phyloP scores from a whole-genome alignment of 2,888 invertebrate genomes.

The Amiota minor region DNA sequence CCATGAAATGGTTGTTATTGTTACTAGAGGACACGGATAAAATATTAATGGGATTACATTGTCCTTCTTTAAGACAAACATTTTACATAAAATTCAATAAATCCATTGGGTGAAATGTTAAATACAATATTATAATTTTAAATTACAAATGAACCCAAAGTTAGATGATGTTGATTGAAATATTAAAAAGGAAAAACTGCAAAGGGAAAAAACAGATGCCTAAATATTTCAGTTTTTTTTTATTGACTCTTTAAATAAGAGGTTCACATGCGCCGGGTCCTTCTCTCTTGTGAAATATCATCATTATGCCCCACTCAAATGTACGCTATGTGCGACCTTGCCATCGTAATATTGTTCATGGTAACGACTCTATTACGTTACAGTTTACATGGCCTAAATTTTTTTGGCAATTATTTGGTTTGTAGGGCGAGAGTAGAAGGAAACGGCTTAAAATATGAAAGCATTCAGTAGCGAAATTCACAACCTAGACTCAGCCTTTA shows the following conservation, averaged over 20 bases:
- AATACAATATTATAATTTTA: too few species aligned
- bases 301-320: slow-evolving; percentile 22
- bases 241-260: slow-evolving; percentile 26
- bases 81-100: too few species aligned
- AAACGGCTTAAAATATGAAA: slow-evolving; percentile 36
- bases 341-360: neutral
- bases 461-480: slow-evolving; percentile 35
- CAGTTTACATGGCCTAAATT: slow-evolving; percentile 66
- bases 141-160: neutral
- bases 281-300: slow-evolving; percentile 15
- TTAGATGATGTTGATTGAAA: neutral
- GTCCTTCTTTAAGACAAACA: too few species aligned
- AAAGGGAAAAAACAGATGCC: too few species aligned
- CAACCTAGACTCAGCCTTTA: slow-evolving; percentile 32
- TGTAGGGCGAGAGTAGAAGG: slow-evolving; percentile 46
- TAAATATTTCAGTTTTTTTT: neutral
- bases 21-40: too few species aligned
- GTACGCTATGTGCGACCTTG: neutral
- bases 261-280: neutral
- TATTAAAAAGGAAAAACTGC: too few species aligned
- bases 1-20: too few species aligned
- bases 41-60: too few species aligned
- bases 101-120: too few species aligned
- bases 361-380: slow-evolving; percentile 58
- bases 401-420: slow-evolving; percentile 60